Evolutionary conservation across 2,888 invertebrate species (phyloP).

Genomic region (Cheilosia vernalis): DNA sequence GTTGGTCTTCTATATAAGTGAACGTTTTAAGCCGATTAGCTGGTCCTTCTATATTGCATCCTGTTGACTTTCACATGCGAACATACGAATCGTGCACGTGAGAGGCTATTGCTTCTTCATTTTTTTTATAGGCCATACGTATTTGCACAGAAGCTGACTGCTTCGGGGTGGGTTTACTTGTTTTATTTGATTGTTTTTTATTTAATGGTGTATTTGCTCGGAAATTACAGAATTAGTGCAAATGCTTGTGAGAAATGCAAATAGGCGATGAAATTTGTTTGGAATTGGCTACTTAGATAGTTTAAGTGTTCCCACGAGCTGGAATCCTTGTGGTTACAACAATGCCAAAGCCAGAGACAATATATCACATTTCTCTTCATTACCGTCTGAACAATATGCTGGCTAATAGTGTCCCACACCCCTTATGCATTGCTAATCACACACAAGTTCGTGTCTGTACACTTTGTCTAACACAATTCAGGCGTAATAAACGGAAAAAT

Average conservation of each 20-base stretch:
- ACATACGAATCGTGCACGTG: constrained; percentile 35
- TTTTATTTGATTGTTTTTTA: constrained; percentile 47
- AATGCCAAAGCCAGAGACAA: background rate
- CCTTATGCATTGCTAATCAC: constrained; percentile 37
- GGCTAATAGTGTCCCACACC: constrained; percentile 12
- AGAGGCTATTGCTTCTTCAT: constrained; percentile 10
- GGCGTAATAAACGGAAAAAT: constrained; percentile 68
- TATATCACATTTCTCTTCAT: constrained; percentile 11
- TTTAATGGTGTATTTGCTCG: constrained; percentile 51
- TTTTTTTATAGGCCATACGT: constrained; percentile 7
- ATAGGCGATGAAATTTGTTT: constrained; percentile 13
- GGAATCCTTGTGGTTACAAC: background rate
- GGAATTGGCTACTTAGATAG: background rate
- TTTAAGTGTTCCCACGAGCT: constrained; percentile 15
- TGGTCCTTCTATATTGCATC: constrained; percentile 36
- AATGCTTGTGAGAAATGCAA: constrained; percentile 69
- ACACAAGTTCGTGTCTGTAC: constrained; percentile 30
- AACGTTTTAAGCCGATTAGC: constrained; percentile 68
- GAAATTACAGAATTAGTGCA: constrained; percentile 67
- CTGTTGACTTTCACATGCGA: constrained; percentile 74
- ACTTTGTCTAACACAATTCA: constrained; percentile 67
- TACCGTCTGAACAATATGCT: constrained; percentile 35
- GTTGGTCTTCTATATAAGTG: constrained; percentile 19
- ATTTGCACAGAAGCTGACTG: constrained; percentile 14
- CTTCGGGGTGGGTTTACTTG: constrained; percentile 53